A percentile compares a stretch with the other conserved stretches of the same genome.
Evolutionary conservation across 2,888 invertebrate genomes (phyloP).

Genomic region (Eristalis intricaria): DNA sequence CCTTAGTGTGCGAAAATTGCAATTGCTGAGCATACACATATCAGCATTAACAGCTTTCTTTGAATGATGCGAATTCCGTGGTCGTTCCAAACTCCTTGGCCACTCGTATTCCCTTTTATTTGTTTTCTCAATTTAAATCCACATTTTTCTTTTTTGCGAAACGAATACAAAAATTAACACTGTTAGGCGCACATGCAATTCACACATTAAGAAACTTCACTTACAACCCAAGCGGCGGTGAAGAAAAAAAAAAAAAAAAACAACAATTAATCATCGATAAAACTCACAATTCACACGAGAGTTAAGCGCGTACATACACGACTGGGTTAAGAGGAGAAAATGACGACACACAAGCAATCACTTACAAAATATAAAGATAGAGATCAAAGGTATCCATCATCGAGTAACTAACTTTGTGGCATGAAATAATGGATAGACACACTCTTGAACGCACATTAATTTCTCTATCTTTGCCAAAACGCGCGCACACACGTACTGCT

Average conservation of each 20-base stretch:
- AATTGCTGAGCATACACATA: no score
- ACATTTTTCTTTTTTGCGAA: neutral
- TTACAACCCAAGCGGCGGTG: neutral
- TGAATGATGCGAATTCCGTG: neutral
- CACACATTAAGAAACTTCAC: constrained; percentile 12
- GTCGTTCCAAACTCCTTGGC: neutral
- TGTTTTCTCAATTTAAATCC: neutral
- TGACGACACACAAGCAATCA: constrained; percentile 15
- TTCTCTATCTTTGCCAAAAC: neutral
- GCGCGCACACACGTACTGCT: neutral
- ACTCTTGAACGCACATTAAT: constrained; percentile 6
- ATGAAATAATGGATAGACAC: constrained; percentile 10
- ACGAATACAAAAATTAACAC: constrained; percentile 6
- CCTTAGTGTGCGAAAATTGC: no score
- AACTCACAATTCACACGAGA: neutral
- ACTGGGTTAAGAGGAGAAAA: neutral
- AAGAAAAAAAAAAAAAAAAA: neutral
- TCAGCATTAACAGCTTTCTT: neutral
- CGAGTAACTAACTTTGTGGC: constrained; percentile 12
- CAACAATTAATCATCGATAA: constrained; percentile 21
- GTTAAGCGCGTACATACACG: neutral
- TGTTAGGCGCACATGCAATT: constrained; percentile 44
- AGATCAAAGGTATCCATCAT: constrained; percentile 20
- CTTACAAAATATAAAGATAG: constrained; percentile 4
- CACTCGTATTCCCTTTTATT: neutral